phyloP scores from a whole-genome alignment of 2,113 vertebrate species.

The Verasper variegatus region DNA sequence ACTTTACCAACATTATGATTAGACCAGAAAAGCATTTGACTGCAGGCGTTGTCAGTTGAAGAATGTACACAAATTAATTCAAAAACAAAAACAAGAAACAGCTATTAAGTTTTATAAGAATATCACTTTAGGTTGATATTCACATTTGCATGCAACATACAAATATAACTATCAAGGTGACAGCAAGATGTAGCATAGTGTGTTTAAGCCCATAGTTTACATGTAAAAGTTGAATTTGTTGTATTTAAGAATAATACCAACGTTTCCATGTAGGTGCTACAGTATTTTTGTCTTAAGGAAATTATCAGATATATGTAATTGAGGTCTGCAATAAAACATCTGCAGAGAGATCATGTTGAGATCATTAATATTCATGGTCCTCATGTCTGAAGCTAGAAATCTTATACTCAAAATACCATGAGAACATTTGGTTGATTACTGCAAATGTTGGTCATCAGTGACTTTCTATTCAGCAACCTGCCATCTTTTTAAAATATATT shows the following conservation, averaged over 20 bases:
- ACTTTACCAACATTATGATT: not conserved
- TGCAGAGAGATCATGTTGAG: not conserved
- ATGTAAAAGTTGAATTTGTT: conserved; percentile 53
- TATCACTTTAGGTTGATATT: conserved; percentile 71
- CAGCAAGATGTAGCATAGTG: conserved; percentile 56
- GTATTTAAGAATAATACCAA: conserved; percentile 72
- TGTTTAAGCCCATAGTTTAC: conserved; percentile 57
- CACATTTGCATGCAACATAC: conserved; percentile 75
- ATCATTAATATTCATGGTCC: not conserved
- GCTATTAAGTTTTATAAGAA: conserved; percentile 41
- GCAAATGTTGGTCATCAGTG: not conserved
- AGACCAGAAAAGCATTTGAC: not conserved
- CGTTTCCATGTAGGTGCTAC: conserved; percentile 56
- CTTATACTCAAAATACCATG: not conserved
- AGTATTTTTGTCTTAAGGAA: not conserved
- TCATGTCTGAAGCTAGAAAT: not conserved
- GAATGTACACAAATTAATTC: conserved; percentile 8
- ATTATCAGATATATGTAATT: conserved; percentile 1
- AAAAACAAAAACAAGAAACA: conserved; percentile 28
- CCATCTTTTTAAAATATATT: not conserved
- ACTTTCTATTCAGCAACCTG: not conserved
- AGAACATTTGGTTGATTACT: not conserved
- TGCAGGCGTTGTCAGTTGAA: not conserved
- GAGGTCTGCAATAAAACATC: not conserved
- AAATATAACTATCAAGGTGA: conserved; percentile 61